These are phyloP conservation scores for Ornithoptera priamus DNA, from an alignment of 2,888 invertebrate species.

Conservation along the genomic window DNA sequence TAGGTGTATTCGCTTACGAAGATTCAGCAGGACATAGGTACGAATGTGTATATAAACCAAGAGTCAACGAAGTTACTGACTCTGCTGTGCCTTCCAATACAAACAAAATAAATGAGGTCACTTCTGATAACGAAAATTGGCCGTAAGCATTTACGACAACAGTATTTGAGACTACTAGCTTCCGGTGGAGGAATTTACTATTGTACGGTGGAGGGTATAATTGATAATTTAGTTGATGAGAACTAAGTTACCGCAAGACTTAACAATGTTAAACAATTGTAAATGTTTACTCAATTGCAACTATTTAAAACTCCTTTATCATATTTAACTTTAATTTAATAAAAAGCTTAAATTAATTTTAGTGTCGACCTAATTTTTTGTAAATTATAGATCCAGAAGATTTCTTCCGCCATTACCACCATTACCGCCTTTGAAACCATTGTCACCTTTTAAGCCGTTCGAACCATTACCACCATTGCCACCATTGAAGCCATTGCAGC, in stretches of 20 bases:
- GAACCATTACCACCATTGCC: slow-evolving; percentile 21
- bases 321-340: too few species aligned
- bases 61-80: slow-evolving; percentile 47
- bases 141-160: slow-evolving; percentile 32
- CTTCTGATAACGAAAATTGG: slow-evolving; percentile 15
- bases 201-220: slow-evolving; percentile 31
- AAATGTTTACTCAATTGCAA: too few species aligned
- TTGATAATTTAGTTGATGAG: not conserved
- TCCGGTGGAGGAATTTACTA: slow-evolving; percentile 32
- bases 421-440: slow-evolving; percentile 20
- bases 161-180: slow-evolving; percentile 32
- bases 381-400: slow-evolving; percentile 33
- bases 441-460: slow-evolving; percentile 18
- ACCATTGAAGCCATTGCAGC: slow-evolving; percentile 11
- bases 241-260: not conserved
- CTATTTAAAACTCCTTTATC: too few species aligned
- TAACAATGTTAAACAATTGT: too few species aligned
- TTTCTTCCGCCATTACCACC: slow-evolving; percentile 23
- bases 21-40: slow-evolving; percentile 69
- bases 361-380: not conserved
- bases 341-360: not conserved
- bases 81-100: slow-evolving; percentile 2
- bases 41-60: slow-evolving; percentile 62
- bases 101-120: slow-evolving; percentile 15
- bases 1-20: slow-evolving; percentile 59